Conservation (phyloP, 2,888 invertebrate genomes). For the Mystacides longicornis region DNA sequence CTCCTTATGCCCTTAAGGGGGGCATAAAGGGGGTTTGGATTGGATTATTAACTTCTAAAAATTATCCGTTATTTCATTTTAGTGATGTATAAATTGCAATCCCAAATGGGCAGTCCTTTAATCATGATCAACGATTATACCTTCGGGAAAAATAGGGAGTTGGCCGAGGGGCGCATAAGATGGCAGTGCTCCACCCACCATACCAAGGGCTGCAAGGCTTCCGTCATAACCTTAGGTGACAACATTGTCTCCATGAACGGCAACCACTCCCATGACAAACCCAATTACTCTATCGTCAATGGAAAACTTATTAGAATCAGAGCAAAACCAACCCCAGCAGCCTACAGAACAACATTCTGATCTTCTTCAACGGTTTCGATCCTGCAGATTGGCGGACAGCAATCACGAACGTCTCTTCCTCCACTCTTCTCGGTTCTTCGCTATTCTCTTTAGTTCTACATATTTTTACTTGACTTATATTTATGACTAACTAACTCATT, state of each 20-base stretch:
- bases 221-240: slow-evolving; percentile 32
- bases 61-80: slow-evolving; percentile 11
- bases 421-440: too few relatives aligned
- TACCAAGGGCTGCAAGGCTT: slow-evolving; percentile 30
- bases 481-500: too few relatives aligned
- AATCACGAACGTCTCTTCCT: too few relatives aligned
- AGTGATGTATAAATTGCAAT: slow-evolving; percentile 20
- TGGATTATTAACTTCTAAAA: too few relatives aligned
- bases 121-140: slow-evolving; percentile 18
- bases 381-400: too few relatives aligned
- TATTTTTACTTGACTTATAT: too few relatives aligned
- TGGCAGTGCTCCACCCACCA: slow-evolving; percentile 31
- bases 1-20: too few relatives aligned
- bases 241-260: slow-evolving; percentile 25
- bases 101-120: slow-evolving; percentile 23
- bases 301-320: neutral
- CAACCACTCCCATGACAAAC: slow-evolving; percentile 22
- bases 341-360: too few relatives aligned
- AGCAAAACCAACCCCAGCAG: neutral
- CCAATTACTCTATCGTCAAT: neutral
- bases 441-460: too few relatives aligned
- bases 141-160: slow-evolving; percentile 22
- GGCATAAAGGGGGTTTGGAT: too few relatives aligned
- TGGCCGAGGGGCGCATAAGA: slow-evolving; percentile 11
- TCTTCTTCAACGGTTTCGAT: too few relatives aligned